phyloP scores from a whole-genome alignment of 2,113 vertebrate species.

The Aldabrachelys gigantea region DNA sequence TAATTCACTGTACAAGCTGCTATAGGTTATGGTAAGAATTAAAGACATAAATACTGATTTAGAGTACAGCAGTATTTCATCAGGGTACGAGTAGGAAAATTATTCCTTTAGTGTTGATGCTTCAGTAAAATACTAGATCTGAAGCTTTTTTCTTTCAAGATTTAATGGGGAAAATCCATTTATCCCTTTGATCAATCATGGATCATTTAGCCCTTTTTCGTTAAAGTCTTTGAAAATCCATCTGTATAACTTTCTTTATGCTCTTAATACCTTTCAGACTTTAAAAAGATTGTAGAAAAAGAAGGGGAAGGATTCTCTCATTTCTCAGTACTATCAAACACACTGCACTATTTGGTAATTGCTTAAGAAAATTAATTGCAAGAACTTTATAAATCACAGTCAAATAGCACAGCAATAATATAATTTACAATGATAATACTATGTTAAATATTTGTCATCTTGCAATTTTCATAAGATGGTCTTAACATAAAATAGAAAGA shows the following conservation, averaged over 20 bases:
- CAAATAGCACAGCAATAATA: conserved; percentile 30
- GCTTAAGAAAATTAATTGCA: conserved; percentile 43
- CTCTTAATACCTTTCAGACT: conserved; percentile 56
- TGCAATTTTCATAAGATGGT: conserved; percentile 4
- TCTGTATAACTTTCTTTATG: conserved; percentile 57
- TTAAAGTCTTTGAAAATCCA: conserved; percentile 64
- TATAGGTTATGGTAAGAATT: not conserved
- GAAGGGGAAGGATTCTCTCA: conserved; percentile 1
- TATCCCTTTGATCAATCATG: conserved; percentile 68
- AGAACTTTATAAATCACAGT: conserved; percentile 6
- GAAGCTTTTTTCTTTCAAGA: conserved; percentile 57
- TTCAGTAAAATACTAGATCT: conserved; percentile 36
- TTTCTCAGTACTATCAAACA: conserved; percentile 3
- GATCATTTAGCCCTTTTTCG: conserved; percentile 39
- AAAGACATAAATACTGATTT: conserved; percentile 34
- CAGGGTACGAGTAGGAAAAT: conserved; percentile 9
- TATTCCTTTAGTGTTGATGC: not conserved
- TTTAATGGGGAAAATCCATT: conserved; percentile 57
- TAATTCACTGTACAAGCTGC: not conserved
- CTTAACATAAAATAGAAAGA: conserved; percentile 21
- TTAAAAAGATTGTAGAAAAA: conserved; percentile 47
- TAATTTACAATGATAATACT: not conserved
- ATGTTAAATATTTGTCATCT: conserved; percentile 40
- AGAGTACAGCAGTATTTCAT: conserved; percentile 22
- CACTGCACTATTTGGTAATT: conserved; percentile 34